Conservation (phyloP, 2,797 vertebrate genomes). For the Craterocephalus amniculus region DNA sequence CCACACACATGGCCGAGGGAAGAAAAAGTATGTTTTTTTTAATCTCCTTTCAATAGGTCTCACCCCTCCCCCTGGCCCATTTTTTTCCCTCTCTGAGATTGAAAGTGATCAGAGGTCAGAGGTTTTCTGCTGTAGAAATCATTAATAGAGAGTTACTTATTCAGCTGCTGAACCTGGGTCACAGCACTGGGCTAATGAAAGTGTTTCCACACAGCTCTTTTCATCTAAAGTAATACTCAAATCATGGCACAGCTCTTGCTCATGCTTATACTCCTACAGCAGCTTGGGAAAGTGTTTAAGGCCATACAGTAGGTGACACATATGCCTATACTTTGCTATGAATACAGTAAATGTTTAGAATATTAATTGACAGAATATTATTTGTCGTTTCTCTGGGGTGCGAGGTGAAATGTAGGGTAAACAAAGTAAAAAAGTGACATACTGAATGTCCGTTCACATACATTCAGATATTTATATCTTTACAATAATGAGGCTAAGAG, state of each 20-base stretch:
- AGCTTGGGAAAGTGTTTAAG: conserved; percentile 73
- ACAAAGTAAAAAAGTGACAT: conserved; percentile 40
- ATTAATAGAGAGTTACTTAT: conserved; percentile 88
- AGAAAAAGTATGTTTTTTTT: conserved; percentile 77
- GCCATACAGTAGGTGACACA: conserved; percentile 73
- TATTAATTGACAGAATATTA: conserved; percentile 65
- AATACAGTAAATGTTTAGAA: conserved; percentile 82
- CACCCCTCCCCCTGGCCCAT: conserved; percentile 70
- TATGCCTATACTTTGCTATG: conserved; percentile 68
- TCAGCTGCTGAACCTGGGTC: conserved; percentile 81
- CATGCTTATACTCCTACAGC: conserved; percentile 73
- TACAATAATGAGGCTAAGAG: conserved; percentile 70
- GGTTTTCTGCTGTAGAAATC: conserved; percentile 87
- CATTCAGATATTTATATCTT: conserved; percentile 60
- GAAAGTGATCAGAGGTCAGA: conserved; percentile 84
- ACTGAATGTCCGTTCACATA: conserved; percentile 36
- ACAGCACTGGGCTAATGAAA: conserved; percentile 83
- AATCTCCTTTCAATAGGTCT: conserved; percentile 72
- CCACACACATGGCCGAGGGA: conserved; percentile 74
- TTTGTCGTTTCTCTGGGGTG: conserved; percentile 27
- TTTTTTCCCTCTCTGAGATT: conserved; percentile 80
- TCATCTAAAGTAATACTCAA: conserved; percentile 84
- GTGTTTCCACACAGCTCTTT: conserved; percentile 83
- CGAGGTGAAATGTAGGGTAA: conserved; percentile 39
- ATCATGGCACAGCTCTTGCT: conserved; percentile 77